phyloP scores from a whole-genome alignment of 1,140 invertebrate genomes.

The Pseudachorutes palmiensis region DNA sequence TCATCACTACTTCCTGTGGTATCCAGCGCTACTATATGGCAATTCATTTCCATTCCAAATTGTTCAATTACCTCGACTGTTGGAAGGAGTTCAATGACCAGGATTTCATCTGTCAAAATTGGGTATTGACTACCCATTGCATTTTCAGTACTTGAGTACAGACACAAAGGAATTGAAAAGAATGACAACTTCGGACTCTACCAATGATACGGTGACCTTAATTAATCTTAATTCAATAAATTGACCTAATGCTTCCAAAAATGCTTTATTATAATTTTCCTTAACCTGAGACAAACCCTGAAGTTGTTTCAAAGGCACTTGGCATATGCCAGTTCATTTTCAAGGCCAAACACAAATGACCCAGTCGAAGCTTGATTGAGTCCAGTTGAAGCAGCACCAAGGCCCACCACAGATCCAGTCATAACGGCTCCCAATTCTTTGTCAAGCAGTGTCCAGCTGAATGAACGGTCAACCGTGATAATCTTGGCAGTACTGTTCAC shows the following conservation, averaged over 20 bases:
- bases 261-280: not conserved
- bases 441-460: slow-evolving; percentile 17
- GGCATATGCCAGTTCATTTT: not conserved
- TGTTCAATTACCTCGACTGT: slow-evolving; percentile 2
- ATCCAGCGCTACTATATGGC: slow-evolving; percentile 12
- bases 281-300: not conserved
- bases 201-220: not conserved
- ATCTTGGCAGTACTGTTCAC: slow-evolving; percentile 1
- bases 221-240: not conserved
- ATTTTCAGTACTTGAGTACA: not conserved
- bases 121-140: not conserved
- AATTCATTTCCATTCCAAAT: not conserved
- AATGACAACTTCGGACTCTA: not conserved
- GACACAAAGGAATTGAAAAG: not conserved
- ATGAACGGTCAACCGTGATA: slow-evolving; percentile 18
- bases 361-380: not conserved
- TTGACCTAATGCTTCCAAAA: not conserved
- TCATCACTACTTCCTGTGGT: slow-evolving; percentile 11
- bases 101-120: slow-evolving; percentile 6
- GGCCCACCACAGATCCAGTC: not conserved
- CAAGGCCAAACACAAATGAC: not conserved
- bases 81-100: slow-evolving; percentile 19
- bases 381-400: not conserved
- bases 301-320: slow-evolving; percentile 10
- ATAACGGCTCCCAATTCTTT: not conserved